A percentile compares a stretch with the other conserved stretches of the same genome.
Evolutionary conservation across 2,888 invertebrate genomes (phyloP).

Genomic region (Dendrolimus houi): DNA sequence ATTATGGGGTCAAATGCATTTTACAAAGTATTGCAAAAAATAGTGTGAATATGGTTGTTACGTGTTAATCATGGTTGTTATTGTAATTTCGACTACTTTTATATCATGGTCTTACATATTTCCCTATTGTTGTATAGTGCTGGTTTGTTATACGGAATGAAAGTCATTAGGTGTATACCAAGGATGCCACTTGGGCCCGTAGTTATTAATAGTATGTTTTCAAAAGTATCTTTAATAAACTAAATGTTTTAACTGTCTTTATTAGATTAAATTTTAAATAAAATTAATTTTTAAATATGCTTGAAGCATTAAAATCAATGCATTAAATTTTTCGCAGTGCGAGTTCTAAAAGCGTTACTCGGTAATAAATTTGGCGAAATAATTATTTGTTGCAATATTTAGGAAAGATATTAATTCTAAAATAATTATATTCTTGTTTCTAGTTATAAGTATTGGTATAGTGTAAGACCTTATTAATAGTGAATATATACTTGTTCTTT

Average conservation of each 20-base stretch:
- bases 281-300: background rate
- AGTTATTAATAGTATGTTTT: constrained; percentile 4
- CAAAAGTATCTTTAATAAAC: background rate
- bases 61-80: constrained; percentile 45
- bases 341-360: too few species aligned
- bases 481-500: background rate
- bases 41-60: constrained; percentile 45
- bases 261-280: background rate
- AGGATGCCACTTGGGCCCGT: constrained; percentile 16
- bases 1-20: too few species aligned
- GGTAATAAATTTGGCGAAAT: too few species aligned
- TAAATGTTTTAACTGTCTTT: background rate
- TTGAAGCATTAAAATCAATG: background rate
- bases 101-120: constrained; percentile 33
- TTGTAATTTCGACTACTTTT: constrained; percentile 46
- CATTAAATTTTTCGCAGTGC: too few species aligned
- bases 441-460: background rate
- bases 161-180: constrained; percentile 20
- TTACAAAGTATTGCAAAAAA: constrained; percentile 12
- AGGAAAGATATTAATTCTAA: background rate
- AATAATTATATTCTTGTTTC: background rate
- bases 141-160: constrained; percentile 27
- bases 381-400: background rate
- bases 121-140: constrained; percentile 34
- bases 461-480: background rate